Evolutionary conservation across 2,113 vertebrate species (phyloP).

Genomic region (Vimba vimba): DNA sequence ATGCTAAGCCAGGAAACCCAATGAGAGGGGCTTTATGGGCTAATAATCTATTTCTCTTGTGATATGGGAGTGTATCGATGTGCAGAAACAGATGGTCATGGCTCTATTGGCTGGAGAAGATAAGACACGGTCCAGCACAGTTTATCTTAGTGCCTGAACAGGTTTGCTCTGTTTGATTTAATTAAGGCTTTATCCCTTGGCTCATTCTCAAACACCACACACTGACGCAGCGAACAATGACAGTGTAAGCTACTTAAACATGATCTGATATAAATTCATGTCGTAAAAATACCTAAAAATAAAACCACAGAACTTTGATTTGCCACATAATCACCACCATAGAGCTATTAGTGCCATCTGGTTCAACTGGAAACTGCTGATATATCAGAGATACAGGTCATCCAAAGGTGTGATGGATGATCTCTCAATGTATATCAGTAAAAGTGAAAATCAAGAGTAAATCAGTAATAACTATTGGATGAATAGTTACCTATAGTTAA

Average conservation of each 20-base stretch:
- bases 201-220: slow-evolving; percentile 64
- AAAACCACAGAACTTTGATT: background rate
- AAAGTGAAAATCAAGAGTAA: background rate
- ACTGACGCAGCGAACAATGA: slow-evolving; percentile 52
- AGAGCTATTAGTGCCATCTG: slow-evolving; percentile 13
- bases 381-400: background rate
- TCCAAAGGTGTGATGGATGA: slow-evolving; percentile 3
- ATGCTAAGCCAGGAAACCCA: slow-evolving; percentile 61
- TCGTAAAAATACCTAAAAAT: slow-evolving; percentile 35
- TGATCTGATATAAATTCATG: slow-evolving; percentile 37
- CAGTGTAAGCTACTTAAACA: slow-evolving; percentile 38
- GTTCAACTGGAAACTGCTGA: slow-evolving; percentile 5
- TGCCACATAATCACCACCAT: background rate
- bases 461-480: background rate
- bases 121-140: slow-evolving; percentile 75
- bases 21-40: slow-evolving; percentile 67
- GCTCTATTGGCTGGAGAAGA: slow-evolving; percentile 76
- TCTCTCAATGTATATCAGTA: slow-evolving; percentile 5
- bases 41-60: slow-evolving; percentile 77
- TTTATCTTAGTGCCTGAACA: slow-evolving; percentile 78
- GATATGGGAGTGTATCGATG: slow-evolving; percentile 77
- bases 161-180: slow-evolving; percentile 80
- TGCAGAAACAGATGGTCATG: slow-evolving; percentile 77
- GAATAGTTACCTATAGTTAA: no score
- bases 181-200: slow-evolving; percentile 78